Percentiles rank a stretch among this genome's conserved stretches.
phyloP scores from a whole-genome alignment of 2,888 invertebrate species.

The Leptinotarsa tumamoca region DNA sequence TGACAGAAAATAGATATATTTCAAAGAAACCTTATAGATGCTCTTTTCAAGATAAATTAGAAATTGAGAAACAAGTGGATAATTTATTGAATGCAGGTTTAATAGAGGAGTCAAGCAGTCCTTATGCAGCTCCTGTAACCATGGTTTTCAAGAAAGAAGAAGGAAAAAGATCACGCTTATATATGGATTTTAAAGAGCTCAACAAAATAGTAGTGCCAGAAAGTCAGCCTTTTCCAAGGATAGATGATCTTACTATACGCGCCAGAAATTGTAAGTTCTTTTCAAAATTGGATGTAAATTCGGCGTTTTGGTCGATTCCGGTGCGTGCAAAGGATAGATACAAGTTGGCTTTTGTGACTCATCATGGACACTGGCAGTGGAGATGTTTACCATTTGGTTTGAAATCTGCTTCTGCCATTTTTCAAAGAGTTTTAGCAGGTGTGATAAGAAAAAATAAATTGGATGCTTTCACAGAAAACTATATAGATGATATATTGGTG shows the following conservation, averaged over 20 bases:
- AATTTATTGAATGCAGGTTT: slow-evolving; percentile 11
- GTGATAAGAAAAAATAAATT: background rate
- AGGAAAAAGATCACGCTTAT: slow-evolving; percentile 23
- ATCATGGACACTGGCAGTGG: slow-evolving; percentile 29
- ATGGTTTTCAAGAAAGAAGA: slow-evolving; percentile 31
- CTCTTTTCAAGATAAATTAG: slow-evolving; percentile 24
- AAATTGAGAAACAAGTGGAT: background rate
- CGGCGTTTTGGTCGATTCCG: slow-evolving; percentile 35
- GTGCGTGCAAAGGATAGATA: slow-evolving; percentile 25
- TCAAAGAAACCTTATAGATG: slow-evolving; percentile 20
- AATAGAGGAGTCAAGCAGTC: slow-evolving; percentile 28
- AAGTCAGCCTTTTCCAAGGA: slow-evolving; percentile 24
- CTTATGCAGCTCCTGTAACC: slow-evolving; percentile 30
- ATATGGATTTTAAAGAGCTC: slow-evolving; percentile 29
- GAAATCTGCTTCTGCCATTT: slow-evolving; percentile 30
- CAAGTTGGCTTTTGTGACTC: slow-evolving; percentile 29
- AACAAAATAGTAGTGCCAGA: slow-evolving; percentile 32
- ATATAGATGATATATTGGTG: background rate
- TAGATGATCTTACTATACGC: slow-evolving; percentile 27
- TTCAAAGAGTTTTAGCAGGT: background rate
- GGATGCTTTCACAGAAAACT: background rate
- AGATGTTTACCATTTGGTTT: slow-evolving; percentile 30
- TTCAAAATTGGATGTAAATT: slow-evolving; percentile 32
- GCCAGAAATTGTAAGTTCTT: slow-evolving; percentile 22
- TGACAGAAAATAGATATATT: background rate